Percentiles rank a stretch among this genome's conserved stretches.
These are phyloP conservation scores for Drosophila subquinaria DNA, from an alignment of 2,888 invertebrate species.

Conservation along the genomic window DNA sequence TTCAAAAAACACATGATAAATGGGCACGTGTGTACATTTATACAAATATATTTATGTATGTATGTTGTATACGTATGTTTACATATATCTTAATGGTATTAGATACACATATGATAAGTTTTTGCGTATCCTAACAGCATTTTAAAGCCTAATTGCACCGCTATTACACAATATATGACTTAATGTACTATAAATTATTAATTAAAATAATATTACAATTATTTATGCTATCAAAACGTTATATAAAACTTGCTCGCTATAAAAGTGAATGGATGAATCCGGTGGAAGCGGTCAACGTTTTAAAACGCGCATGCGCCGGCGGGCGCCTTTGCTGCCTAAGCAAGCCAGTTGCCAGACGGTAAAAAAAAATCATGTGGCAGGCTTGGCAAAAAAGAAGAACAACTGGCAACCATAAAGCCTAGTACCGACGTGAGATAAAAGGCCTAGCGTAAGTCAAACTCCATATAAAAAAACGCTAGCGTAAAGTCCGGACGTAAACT, in stretches of 20 bases:
- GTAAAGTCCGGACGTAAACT: too few relatives aligned
- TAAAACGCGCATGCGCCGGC: too few relatives aligned
- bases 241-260: constrained; percentile 23
- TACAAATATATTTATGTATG: not conserved
- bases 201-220: constrained; percentile 14
- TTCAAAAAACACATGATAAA: constrained; percentile 13
- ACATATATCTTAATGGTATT: constrained; percentile 11
- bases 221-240: constrained; percentile 19
- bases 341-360: too few relatives aligned
- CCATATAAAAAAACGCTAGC: too few relatives aligned
- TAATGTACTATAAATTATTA: constrained; percentile 1
- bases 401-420: too few relatives aligned
- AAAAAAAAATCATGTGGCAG: too few relatives aligned
- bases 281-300: constrained; percentile 5
- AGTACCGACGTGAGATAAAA: too few relatives aligned
- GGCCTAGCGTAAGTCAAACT: too few relatives aligned
- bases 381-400: too few relatives aligned
- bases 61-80: constrained; percentile 8
- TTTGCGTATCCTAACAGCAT: not conserved
- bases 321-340: too few relatives aligned
- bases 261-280: constrained; percentile 16
- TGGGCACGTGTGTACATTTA: constrained; percentile 15
- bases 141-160: not conserved
- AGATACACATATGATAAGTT: constrained; percentile 13
- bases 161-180: constrained; percentile 8